phyloP scores from a whole-genome alignment of 2,888 invertebrate genomes.

The Limenitis camilla region DNA sequence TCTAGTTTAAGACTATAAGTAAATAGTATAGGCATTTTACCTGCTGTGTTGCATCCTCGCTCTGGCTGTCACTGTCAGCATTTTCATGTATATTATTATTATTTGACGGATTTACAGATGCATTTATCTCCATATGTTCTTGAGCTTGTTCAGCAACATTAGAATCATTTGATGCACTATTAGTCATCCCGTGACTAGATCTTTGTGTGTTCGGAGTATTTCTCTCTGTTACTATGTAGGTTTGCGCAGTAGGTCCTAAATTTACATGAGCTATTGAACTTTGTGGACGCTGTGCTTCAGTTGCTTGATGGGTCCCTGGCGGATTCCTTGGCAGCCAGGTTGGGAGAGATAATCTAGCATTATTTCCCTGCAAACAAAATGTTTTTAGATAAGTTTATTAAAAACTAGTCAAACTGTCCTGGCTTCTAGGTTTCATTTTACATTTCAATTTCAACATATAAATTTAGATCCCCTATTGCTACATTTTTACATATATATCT shows the following conservation, averaged over 20 bases:
- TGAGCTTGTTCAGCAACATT: constrained; percentile 46
- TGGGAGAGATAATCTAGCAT: constrained; percentile 58
- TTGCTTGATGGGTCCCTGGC: constrained; percentile 50
- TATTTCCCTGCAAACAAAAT: constrained; percentile 49
- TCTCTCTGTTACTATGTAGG: constrained; percentile 55
- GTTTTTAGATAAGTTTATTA: neutral
- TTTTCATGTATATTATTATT: constrained; percentile 66
- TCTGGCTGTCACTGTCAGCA: constrained; percentile 63
- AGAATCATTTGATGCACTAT: constrained; percentile 51
- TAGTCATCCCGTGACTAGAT: constrained; percentile 40
- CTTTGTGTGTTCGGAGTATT: constrained; percentile 39
- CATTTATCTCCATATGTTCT: constrained; percentile 55
- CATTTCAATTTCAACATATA: too few species aligned
- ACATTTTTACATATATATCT: too few species aligned
- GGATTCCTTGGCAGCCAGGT: constrained; percentile 61
- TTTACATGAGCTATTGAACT: constrained; percentile 62
- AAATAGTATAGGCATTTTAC: too few species aligned
- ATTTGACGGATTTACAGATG: constrained; percentile 61
- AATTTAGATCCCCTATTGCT: too few species aligned
- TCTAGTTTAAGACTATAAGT: too few species aligned
- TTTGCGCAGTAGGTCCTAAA: constrained; percentile 44
- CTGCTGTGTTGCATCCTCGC: constrained; percentile 65
- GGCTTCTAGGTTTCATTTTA: too few species aligned
- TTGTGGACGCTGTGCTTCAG: constrained; percentile 56
- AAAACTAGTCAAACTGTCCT: too few species aligned